These are phyloP conservation scores for Narcine bancroftii DNA, from an alignment of 2,113 vertebrate species.

Conservation along the genomic window DNA sequence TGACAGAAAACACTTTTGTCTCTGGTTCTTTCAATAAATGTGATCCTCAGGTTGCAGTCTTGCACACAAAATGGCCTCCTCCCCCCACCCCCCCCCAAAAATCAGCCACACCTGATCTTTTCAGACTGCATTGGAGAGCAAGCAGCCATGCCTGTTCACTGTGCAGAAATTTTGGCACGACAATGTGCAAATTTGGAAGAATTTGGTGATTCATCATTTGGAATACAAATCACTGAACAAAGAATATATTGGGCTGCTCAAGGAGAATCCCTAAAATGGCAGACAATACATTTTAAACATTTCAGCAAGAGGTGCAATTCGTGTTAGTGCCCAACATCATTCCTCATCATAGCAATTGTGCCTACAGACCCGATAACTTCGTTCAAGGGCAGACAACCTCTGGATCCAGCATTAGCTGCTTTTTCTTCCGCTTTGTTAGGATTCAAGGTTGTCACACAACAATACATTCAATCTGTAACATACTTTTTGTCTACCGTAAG, in stretches of 20 bases:
- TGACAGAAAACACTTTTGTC: neutral
- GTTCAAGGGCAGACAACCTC: neutral
- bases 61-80: neutral
- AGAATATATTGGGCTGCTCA: neutral
- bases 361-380: neutral
- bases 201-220: slow-evolving; percentile 17
- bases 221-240: neutral
- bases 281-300: neutral
- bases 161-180: neutral
- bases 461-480: no score
- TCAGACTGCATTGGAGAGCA: neutral
- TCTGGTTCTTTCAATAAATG: neutral
- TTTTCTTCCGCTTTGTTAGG: no score
- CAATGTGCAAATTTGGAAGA: neutral
- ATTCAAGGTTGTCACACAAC: no score
- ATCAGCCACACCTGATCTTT: neutral
- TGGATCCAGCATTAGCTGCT: no score
- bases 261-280: neutral
- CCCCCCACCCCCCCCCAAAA: neutral
- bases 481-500: no score
- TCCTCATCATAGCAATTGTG: neutral
- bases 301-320: neutral
- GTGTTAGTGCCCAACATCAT: neutral
- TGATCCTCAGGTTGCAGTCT: neutral
- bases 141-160: neutral